Conservation (phyloP, 2,113 vertebrate species). For the Empidonax traillii region DNA sequence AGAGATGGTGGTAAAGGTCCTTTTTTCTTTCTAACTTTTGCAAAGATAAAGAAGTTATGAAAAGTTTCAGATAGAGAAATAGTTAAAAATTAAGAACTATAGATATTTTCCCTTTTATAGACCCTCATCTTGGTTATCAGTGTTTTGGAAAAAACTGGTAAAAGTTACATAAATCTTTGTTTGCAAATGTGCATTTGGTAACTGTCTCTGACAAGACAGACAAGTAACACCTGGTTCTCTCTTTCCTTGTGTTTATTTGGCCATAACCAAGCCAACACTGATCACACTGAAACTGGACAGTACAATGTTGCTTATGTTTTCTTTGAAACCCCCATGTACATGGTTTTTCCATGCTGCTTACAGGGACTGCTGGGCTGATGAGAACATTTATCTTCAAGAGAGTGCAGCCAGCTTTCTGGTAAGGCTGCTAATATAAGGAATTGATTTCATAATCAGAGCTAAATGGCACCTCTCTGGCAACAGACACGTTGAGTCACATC, state of each 20-base stretch:
- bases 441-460: conserved; percentile 50
- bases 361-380: neutral
- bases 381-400: neutral
- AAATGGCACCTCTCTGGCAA: conserved; percentile 48
- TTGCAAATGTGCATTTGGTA: neutral
- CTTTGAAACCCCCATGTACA: neutral
- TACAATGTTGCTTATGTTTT: neutral
- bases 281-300: neutral
- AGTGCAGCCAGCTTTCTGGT: neutral
- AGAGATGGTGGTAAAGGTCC: neutral
- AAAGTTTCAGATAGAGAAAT: neutral
- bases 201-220: neutral
- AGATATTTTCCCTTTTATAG: neutral
- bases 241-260: neutral
- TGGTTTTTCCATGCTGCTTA: neutral
- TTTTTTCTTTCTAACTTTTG: neutral
- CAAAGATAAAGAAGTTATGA: neutral
- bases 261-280: neutral
- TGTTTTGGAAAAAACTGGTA: neutral
- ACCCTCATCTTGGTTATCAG: neutral
- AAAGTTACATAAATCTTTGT: neutral
- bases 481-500: conserved; percentile 28
- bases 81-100: neutral
- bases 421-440: conserved; percentile 20
- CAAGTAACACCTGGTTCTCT: neutral